A percentile compares a stretch with the other conserved stretches of the same genome.
These are phyloP conservation scores for Aphidius gifuensis DNA, from an alignment of 1,140 invertebrate genomes.

Conservation along the genomic window DNA sequence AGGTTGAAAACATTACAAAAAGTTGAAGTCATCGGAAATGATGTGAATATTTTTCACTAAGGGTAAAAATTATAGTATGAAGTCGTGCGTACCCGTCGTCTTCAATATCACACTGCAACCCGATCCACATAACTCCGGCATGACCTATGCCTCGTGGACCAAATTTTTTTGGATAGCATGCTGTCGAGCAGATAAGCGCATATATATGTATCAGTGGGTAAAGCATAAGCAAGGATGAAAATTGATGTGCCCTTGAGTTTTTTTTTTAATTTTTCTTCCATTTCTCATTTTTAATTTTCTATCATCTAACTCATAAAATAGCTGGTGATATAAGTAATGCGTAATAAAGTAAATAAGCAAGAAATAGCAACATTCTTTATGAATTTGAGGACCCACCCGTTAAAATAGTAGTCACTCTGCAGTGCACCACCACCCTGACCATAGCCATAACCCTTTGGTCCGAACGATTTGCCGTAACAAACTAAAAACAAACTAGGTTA, in stretches of 20 bases:
- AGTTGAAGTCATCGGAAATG: no score
- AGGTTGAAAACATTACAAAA: neutral
- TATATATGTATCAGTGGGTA: slow-evolving; percentile 32
- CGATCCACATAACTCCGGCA: slow-evolving; percentile 64
- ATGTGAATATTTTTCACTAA: no score
- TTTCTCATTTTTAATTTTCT: neutral
- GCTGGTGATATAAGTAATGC: neutral
- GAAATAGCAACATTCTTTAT: neutral
- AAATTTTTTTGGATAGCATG: slow-evolving; percentile 71
- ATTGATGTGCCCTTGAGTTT: slow-evolving; percentile 36
- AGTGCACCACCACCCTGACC: slow-evolving; percentile 87
- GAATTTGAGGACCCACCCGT: slow-evolving; percentile 61
- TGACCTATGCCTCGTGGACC: slow-evolving; percentile 83
- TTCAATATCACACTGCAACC: slow-evolving; percentile 58
- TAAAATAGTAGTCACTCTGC: slow-evolving; percentile 77
- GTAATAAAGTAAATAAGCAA: slow-evolving; percentile 1
- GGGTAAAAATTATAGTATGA: no score
- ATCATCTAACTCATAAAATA: no score
- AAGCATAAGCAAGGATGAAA: slow-evolving; percentile 39
- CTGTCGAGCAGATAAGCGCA: slow-evolving; percentile 58
- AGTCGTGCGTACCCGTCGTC: slow-evolving; percentile 54
- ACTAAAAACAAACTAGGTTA: slow-evolving; percentile 62
- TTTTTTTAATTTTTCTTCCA: slow-evolving; percentile 19
- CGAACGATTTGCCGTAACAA: slow-evolving; percentile 92
- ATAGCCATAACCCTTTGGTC: slow-evolving; percentile 91